Evolutionary conservation across 30 jellyfish, hydroid and myxozoan genomes (phyloP), one percentile per base, ranked within the genome.

Genomic region (Aurelia coerulea): DNA sequence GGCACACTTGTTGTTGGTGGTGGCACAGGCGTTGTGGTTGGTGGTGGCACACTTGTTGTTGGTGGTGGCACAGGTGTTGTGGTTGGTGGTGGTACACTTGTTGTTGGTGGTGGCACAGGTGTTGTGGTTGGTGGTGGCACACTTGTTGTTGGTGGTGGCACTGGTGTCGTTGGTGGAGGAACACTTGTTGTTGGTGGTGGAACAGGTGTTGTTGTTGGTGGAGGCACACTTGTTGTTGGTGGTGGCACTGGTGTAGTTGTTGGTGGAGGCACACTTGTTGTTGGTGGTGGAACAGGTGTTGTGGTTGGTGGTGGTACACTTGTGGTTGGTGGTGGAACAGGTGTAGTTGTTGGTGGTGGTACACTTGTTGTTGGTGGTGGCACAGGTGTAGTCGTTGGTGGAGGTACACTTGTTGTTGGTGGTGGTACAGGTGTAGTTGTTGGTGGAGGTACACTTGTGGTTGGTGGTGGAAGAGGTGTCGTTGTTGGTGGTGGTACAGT

Each of bases 401-500:
- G 85, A n/a, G n/a, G n/a, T n/a, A n/a, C n/a, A n/a, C n/a, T 39
- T 39, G 80, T 33, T 8, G 51, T 39, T 39, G 51, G 51, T 13
- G 83, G 23, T 0, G 87, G 39, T 31, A 75, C 32, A 29, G 65
- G n/a, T n/a, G n/a, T 65, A 0, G 90, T 71, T 8, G 81, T 58
- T 18, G 69, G 69, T 31, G 68, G 62, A 0, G 81, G 41, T 1
- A 39, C 51, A 39, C 51, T 39, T 39, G 60, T 65, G 49, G 65
- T 72, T 56, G 78, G 85, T 6, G 85, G 85, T 54, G 85, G 85
- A 0, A 60, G 35, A 10, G 62, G 17, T 5, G 83, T 6, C 0
- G 91, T 54, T 1, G 75, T 14, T 56, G 78, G 85, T 6, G 85
- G 85, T n/a, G n/a, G n/a, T n/a, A n/a, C n/a, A n/a, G 51, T 39